phyloP scores from a whole-genome alignment of 2,888 invertebrate genomes.

The Morinoia aosen region DNA sequence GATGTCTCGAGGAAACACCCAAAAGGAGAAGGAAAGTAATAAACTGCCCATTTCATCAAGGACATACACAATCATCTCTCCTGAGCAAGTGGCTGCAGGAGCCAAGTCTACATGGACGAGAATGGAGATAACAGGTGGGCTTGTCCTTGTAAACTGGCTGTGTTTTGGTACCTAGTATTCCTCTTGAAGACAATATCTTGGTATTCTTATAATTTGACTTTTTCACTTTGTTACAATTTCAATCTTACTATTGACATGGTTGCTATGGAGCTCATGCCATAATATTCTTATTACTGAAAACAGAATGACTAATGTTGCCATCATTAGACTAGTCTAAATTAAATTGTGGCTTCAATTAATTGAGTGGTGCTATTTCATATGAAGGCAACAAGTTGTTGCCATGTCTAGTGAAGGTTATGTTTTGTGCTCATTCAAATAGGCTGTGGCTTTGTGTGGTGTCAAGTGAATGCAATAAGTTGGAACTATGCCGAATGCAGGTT shows the following conservation, averaged over 20 bases:
- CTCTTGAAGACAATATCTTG: neutral
- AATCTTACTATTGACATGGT: neutral
- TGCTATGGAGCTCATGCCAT: neutral
- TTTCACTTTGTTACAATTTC: neutral
- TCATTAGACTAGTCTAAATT: neutral
- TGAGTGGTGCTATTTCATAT: no score
- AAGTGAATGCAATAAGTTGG: neutral
- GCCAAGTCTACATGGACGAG: conserved; percentile 94
- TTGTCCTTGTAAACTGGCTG: neutral
- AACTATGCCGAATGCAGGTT: neutral
- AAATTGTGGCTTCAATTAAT: no score
- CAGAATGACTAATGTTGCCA: neutral
- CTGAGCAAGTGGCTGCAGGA: conserved; percentile 78
- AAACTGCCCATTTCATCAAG: conserved; percentile 37
- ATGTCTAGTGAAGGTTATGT: neutral
- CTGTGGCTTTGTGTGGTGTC: neutral
- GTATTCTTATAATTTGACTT: neutral
- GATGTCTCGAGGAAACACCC: conserved; percentile 61
- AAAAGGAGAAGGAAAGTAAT: conserved; percentile 52
- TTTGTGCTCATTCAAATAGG: no score
- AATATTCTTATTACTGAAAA: neutral
- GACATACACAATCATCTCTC: conserved; percentile 43
- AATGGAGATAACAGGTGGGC: conserved; percentile 84
- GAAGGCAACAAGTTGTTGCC: no score
- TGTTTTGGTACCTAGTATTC: neutral